Evolutionary conservation across 2,888 invertebrate species (phyloP).

Genomic region (Zhengitettix transpicula): DNA sequence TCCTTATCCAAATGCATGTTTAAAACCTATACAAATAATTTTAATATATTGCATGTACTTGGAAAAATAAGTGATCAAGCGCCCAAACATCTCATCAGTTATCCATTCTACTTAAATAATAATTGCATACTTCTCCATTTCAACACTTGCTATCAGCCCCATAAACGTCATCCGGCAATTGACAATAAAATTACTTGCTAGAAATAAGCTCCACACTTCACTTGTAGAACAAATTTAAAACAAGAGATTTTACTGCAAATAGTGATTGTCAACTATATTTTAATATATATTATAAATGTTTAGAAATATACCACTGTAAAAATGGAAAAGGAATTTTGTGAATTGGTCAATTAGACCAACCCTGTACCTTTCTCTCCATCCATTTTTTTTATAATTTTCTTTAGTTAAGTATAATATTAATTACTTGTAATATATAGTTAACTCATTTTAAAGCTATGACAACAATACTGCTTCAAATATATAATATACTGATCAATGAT

Average conservation of each 20-base stretch:
- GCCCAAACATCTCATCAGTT: neutral
- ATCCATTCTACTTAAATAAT: no score
- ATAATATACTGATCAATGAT: constrained; percentile 9
- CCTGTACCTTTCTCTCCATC: constrained; percentile 4
- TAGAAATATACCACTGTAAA: constrained; percentile 11
- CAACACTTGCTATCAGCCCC: neutral
- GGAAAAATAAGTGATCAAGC: neutral
- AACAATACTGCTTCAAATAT: constrained; percentile 15
- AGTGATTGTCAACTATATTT: constrained; percentile 13
- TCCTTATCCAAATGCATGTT: no score
- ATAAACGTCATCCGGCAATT: constrained; percentile 6
- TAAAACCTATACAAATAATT: neutral
- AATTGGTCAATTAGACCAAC: constrained; percentile 7
- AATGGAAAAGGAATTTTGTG: constrained; percentile 9
- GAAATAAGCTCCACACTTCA: neutral
- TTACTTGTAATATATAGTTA: constrained; percentile 8
- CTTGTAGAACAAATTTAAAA: constrained; percentile 1
- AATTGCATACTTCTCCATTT: no score
- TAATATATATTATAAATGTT: constrained; percentile 9
- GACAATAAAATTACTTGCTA: constrained; percentile 5
- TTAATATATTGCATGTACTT: neutral
- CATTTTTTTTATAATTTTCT: constrained; percentile 1
- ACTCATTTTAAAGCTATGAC: constrained; percentile 14
- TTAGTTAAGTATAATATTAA: constrained; percentile 6
- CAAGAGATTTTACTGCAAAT: constrained; percentile 8